A percentile compares a stretch with the other conserved stretches of the same genome.
These are phyloP conservation scores for Papilio xuthus DNA, from an alignment of 1,140 invertebrate species.

Conservation along the genomic window DNA sequence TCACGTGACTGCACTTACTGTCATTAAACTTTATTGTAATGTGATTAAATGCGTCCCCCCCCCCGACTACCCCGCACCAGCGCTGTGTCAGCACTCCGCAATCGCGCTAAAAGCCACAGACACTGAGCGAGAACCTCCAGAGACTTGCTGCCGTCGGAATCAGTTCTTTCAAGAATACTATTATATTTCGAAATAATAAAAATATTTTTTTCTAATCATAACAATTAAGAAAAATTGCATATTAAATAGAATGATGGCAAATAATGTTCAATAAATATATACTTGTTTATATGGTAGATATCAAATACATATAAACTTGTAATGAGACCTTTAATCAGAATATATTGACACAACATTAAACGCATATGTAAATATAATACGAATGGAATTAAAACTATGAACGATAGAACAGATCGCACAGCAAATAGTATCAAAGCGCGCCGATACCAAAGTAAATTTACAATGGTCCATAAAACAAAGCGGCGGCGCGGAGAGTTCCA, in stretches of 20 bases:
- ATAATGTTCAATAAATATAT: not conserved
- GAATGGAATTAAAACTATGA: not conserved
- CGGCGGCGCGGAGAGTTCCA: not conserved
- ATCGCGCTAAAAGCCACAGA: constrained; percentile 7
- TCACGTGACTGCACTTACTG: not conserved
- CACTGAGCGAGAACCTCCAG: constrained; percentile 1
- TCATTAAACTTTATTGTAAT: constrained; percentile 8
- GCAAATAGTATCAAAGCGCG: constrained; percentile 16
- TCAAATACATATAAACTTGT: too few species aligned
- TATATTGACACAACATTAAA: not conserved
- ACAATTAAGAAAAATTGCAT: not conserved
- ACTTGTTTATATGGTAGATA: too few species aligned
- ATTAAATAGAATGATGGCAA: not conserved
- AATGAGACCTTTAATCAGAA: too few species aligned
- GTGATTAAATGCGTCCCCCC: not conserved
- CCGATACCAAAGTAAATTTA: constrained; percentile 16
- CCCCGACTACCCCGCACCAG: not conserved
- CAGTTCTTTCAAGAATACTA: not conserved
- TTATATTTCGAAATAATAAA: not conserved
- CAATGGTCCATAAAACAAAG: constrained; percentile 16
- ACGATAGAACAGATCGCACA: not conserved
- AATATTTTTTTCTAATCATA: not conserved
- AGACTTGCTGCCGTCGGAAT: not conserved
- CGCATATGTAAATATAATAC: not conserved
- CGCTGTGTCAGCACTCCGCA: not conserved